These are phyloP conservation scores for Lepisosteus oculatus DNA, from an alignment of 2,113 vertebrate genomes.

Conservation along the genomic window DNA sequence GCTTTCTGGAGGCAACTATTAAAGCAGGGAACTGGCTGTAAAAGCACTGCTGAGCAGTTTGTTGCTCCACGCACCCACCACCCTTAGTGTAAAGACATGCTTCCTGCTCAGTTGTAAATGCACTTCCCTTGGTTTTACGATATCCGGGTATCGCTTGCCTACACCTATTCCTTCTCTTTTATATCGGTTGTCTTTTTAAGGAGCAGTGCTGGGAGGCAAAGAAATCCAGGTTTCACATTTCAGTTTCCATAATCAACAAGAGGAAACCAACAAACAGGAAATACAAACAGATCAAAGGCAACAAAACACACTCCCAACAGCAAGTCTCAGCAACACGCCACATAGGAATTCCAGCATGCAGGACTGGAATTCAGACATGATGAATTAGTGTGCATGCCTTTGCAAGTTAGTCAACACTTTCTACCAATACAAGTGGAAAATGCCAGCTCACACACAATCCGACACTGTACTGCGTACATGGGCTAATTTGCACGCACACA, in stretches of 20 bases:
- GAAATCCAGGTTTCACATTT: conserved; percentile 28
- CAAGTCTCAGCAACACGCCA: too few species aligned
- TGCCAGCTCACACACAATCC: too few species aligned
- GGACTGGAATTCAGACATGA: too few species aligned
- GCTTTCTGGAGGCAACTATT: too few species aligned
- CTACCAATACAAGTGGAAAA: too few species aligned
- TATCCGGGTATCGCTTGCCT: conserved; percentile 33
- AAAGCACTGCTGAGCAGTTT: too few species aligned
- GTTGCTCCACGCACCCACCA: neutral
- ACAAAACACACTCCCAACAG: conserved; percentile 1
- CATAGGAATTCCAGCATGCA: too few species aligned
- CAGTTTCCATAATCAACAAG: conserved; percentile 45
- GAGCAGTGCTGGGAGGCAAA: conserved; percentile 17
- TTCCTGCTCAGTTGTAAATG: conserved; percentile 6
- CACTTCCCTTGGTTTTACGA: conserved; percentile 10
- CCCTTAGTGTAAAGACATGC: neutral
- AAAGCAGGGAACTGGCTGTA: too few species aligned
- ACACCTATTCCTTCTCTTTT: conserved; percentile 15
- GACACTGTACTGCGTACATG: too few species aligned
- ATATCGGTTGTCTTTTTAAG: conserved; percentile 12
- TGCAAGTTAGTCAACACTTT: too few species aligned
- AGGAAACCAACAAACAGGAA: conserved; percentile 13
- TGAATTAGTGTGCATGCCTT: too few species aligned
- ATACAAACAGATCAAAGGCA: conserved; percentile 30
- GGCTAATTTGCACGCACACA: too few species aligned